Conservation (phyloP, 64 coral and sea anemone genomes). For the Actinia tenebrosa region DNA sequence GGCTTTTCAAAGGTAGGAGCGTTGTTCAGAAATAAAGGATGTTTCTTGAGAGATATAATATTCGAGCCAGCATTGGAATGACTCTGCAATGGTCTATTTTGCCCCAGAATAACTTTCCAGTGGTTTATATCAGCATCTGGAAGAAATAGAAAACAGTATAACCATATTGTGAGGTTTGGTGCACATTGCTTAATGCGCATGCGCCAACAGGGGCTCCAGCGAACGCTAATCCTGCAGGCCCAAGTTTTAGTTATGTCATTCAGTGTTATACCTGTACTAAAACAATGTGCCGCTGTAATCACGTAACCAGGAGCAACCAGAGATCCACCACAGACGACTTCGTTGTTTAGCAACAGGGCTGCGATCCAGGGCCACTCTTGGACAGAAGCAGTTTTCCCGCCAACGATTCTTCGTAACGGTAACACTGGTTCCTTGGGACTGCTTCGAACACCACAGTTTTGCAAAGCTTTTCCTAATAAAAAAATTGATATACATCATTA, state of each 20-base stretch:
- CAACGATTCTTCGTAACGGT: slow-evolving; percentile 53
- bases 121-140: background rate
- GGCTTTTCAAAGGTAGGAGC: slow-evolving; percentile 6
- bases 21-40: slow-evolving; percentile 1
- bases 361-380: slow-evolving; percentile 69
- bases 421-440: background rate
- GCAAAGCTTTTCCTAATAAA: background rate
- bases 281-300: slow-evolving; percentile 76
- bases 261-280: slow-evolving; percentile 46
- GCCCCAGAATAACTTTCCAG: slow-evolving; percentile 8
- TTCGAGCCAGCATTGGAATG: background rate
- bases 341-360: slow-evolving; percentile 37
- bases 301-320: slow-evolving; percentile 45
- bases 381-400: slow-evolving; percentile 32
- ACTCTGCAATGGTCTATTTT: background rate
- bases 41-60: background rate
- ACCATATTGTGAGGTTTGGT: too few species aligned
- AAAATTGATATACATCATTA: background rate
- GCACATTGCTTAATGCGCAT: too few species aligned
- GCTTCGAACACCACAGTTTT: slow-evolving; percentile 28
- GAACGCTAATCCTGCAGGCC: too few species aligned
- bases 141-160: background rate
- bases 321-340: slow-evolving; percentile 55
- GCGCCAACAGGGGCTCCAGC: background rate
- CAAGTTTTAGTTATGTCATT: too few species aligned